A percentile compares a stretch with the other conserved stretches of the same genome.
Conservation (phyloP, 2,797 vertebrate genomes). For the Halcyon smyrnensis region DNA sequence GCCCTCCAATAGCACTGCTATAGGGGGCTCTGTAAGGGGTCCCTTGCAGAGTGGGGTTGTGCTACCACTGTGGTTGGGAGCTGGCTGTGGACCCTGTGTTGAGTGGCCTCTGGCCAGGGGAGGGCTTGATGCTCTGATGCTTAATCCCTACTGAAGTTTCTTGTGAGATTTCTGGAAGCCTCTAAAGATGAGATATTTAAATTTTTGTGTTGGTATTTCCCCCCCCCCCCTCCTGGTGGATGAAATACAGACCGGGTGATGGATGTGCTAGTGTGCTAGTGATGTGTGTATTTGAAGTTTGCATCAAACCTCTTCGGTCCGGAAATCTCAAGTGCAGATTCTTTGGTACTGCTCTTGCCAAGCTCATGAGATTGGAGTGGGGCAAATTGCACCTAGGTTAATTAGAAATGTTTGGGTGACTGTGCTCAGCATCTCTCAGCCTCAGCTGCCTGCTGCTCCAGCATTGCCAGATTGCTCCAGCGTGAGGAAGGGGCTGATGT, state of each 20-base stretch:
- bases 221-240: not conserved
- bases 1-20: not conserved
- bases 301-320: not conserved
- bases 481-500: not conserved
- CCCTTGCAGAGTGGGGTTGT: not conserved
- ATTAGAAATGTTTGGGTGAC: not conserved
- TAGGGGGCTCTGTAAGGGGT: not conserved
- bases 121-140: not conserved
- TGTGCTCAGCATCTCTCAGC: not conserved
- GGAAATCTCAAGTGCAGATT: not conserved
- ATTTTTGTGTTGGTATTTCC: no score
- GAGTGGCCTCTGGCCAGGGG: not conserved
- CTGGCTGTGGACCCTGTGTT: not conserved
- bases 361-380: fast-evolving
- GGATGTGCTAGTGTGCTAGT: not conserved
- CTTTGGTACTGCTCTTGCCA: not conserved
- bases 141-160: not conserved
- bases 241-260: not conserved
- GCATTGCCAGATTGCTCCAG: not conserved
- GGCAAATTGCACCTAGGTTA: not conserved
- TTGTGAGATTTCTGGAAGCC: not conserved
- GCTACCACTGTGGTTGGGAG: not conserved
- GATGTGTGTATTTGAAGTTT: not conserved
- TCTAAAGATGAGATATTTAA: not conserved
- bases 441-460: not conserved